These are phyloP conservation scores for Saturnia pavonia DNA, from an alignment of 2,888 invertebrate species.

Conservation along the genomic window DNA sequence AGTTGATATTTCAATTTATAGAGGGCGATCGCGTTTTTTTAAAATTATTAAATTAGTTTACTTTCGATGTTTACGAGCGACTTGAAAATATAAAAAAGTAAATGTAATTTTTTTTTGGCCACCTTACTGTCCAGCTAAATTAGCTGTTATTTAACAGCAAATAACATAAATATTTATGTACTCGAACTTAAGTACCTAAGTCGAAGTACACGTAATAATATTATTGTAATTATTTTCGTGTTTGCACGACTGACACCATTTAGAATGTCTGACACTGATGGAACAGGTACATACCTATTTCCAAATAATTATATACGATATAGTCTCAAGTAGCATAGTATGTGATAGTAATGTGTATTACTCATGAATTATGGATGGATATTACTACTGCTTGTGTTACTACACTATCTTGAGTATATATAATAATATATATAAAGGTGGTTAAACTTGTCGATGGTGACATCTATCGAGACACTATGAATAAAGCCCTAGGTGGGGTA, in stretches of 20 bases:
- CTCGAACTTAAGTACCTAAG: constrained; percentile 6
- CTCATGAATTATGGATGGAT: not conserved
- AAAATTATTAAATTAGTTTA: too few species aligned
- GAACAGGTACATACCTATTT: constrained; percentile 20
- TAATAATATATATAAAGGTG: not conserved
- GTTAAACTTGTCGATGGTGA: constrained; percentile 15
- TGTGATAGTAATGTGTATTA: not conserved
- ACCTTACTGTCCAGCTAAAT: not conserved
- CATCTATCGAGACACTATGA: constrained; percentile 13
- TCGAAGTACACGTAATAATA: constrained; percentile 43
- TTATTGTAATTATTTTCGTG: constrained; percentile 66
- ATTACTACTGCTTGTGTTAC: too few species aligned
- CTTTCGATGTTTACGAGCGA: too few species aligned
- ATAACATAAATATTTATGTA: not conserved
- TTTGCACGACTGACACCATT: constrained; percentile 62
- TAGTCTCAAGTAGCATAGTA: not conserved
- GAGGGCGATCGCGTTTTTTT: too few species aligned
- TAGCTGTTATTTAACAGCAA: not conserved
- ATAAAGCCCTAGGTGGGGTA: constrained; percentile 50
- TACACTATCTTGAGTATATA: too few species aligned
- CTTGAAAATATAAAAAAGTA: too few species aligned
- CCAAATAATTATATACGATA: not conserved
- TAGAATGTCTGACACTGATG: constrained; percentile 41
- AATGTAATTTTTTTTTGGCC: too few species aligned
- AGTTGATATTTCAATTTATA: too few species aligned